Evolutionary conservation across 2,888 invertebrate species (phyloP).

Genomic region (Mechanitis mazaeus): DNA sequence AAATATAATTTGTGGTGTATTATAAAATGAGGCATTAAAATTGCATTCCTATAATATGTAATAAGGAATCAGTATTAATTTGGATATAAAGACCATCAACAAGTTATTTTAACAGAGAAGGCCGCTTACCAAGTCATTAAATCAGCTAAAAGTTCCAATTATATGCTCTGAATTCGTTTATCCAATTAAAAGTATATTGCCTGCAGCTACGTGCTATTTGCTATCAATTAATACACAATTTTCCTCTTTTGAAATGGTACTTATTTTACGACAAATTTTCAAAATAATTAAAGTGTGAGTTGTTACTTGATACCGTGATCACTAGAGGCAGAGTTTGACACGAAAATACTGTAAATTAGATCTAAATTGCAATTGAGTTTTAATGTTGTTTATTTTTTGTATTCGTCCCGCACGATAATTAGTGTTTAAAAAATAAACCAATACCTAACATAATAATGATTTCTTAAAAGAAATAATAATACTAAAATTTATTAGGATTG

Average conservation of each 20-base stretch:
- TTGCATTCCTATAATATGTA: conserved; percentile 3
- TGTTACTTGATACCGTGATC: conserved; percentile 1
- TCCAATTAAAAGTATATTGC: conserved; percentile 32
- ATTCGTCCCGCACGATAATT: too few relatives aligned
- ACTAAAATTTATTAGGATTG: too few relatives aligned
- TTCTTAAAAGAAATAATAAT: too few relatives aligned
- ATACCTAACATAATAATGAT: too few relatives aligned
- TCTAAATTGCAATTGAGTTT: not conserved
- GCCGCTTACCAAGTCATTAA: conserved; percentile 28
- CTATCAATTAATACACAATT: conserved; percentile 30
- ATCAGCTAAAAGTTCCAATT: conserved; percentile 27
- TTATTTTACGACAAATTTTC: conserved; percentile 21
- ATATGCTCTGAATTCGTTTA: conserved; percentile 29
- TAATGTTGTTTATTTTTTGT: too few relatives aligned
- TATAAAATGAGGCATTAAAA: not conserved
- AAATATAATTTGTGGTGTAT: too few relatives aligned
- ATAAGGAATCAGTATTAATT: conserved; percentile 20
- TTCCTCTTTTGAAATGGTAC: conserved; percentile 19
- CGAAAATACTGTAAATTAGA: not conserved
- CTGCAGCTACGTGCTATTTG: conserved; percentile 29
- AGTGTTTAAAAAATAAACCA: too few relatives aligned
- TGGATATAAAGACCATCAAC: conserved; percentile 23
- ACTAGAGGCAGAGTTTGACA: not conserved
- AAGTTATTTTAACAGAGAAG: conserved; percentile 27
- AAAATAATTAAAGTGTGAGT: conserved; percentile 17